Evolutionary conservation across 1,140 invertebrate genomes (phyloP), one percentile per base, ranked within the genome.

Genomic region (Phortica variegata): DNA sequence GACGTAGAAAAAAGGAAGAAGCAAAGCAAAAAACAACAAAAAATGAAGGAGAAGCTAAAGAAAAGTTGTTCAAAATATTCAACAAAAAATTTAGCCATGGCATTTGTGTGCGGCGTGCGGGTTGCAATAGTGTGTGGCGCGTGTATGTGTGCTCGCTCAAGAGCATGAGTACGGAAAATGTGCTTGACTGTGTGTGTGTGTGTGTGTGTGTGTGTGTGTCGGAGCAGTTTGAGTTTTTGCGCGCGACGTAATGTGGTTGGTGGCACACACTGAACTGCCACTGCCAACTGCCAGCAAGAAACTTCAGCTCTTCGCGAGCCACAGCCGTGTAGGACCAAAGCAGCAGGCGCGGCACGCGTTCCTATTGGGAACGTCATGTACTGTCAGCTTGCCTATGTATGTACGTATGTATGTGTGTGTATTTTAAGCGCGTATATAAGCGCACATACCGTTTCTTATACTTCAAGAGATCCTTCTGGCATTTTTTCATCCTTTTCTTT

Each of bases 21-120:
- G 23, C 40, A 34, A 26, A 16, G 26, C 33, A 43, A 36, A 49
- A 66, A 63, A 63, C 62, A 61, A 32, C 43, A 38, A 53, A 26
- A 41, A 49, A 37, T 54, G 38, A 39, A 36, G 56, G 42, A 49
- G 56, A 65, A 66, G 53, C 39, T 54, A 49, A 60, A 66, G 63
- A 63, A 59, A 65, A 62, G 56, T 57, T 62, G 34, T 44, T 59
- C 32, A 49, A 54, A 68, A 66, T 68, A 51, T 60, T 52, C 34
- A 43, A 32, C 43, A 66, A 66, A 66, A 62, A 68, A 60, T 55
- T 10, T 39, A 39, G 54, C 49, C 56, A 41, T 56, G 62, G 59
- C 50, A 62, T 61, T 56, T 49, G 51, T 32, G 36, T 53, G 40
- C 43, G 38, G 44, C 43, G 8, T 12, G 7, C 36, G 33, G 33